phyloP scores from a whole-genome alignment of 1,140 invertebrate species.

The Hylyphantes graminicola region DNA sequence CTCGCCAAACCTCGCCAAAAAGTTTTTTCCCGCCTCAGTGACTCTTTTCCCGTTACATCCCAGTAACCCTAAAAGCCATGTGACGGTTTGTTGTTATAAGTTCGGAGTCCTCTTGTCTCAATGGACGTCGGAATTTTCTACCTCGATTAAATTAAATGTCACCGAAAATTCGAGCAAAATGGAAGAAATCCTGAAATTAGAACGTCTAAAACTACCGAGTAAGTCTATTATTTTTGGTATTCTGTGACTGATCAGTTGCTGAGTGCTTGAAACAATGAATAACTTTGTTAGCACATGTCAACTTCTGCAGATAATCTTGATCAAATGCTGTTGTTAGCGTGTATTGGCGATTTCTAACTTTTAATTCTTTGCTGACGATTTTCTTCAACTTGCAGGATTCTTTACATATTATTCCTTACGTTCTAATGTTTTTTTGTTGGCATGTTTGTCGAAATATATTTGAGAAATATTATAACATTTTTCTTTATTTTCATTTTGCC shows the following conservation, averaged over 20 bases:
- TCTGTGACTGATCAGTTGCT: neutral
- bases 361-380: too few species aligned
- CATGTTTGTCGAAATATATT: too few species aligned
- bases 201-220: conserved; percentile 3
- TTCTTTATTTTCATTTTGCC: too few species aligned
- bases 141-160: conserved; percentile 7
- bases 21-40: neutral
- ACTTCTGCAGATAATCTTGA: too few species aligned
- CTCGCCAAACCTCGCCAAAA: too few species aligned
- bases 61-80: conserved; percentile 38
- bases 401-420: too few species aligned
- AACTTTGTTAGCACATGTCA: too few species aligned
- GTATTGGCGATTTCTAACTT: too few species aligned
- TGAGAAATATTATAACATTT: too few species aligned
- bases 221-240: neutral
- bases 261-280: neutral
- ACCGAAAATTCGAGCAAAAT: conserved; percentile 20
- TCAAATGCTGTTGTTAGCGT: too few species aligned
- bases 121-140: conserved; percentile 26
- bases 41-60: conserved; percentile 18
- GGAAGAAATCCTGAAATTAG: conserved; percentile 21
- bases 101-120: conserved; percentile 19
- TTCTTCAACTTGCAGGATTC: too few species aligned
- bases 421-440: too few species aligned
- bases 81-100: conserved; percentile 45